Evolutionary conservation across 2,888 invertebrate genomes (phyloP).

Genomic region (Ochropacha duplaris): DNA sequence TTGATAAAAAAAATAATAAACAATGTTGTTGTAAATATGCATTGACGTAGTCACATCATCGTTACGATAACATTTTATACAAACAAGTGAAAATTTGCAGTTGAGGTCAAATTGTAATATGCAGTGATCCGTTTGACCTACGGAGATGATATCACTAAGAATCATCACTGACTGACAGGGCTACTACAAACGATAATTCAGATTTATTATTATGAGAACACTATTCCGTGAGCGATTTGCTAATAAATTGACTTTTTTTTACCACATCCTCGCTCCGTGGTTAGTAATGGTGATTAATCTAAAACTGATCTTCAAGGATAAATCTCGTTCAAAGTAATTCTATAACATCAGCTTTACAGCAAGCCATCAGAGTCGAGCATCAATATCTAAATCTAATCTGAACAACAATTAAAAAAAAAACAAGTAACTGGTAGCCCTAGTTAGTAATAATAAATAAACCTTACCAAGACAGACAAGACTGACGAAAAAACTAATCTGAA

Average conservation of each 20-base stretch:
- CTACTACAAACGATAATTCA: background rate
- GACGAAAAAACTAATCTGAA: background rate
- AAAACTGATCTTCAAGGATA: too few species aligned
- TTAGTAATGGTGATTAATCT: too few species aligned
- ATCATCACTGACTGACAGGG: background rate
- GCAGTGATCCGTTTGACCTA: slow-evolving; percentile 29
- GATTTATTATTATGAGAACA: background rate
- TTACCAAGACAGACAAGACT: background rate
- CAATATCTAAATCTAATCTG: too few species aligned
- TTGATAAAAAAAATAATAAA: slow-evolving; percentile 34
- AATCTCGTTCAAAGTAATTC: too few species aligned
- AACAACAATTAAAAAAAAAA: too few species aligned
- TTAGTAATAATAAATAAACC: background rate
- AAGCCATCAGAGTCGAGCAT: background rate
- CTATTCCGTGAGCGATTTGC: too few species aligned
- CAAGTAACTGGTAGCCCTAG: too few species aligned
- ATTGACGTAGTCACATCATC: slow-evolving; percentile 53
- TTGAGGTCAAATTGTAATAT: slow-evolving; percentile 16
- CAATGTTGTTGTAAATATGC: slow-evolving; percentile 46
- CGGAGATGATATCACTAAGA: slow-evolving; percentile 22
- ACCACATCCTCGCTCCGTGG: too few species aligned
- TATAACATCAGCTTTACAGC: too few species aligned
- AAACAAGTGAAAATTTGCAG: slow-evolving; percentile 30
- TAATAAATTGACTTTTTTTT: too few species aligned
- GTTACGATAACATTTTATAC: slow-evolving; percentile 34